Conservation (phyloP, 2,888 invertebrate species). For the Machimus rusticus region DNA sequence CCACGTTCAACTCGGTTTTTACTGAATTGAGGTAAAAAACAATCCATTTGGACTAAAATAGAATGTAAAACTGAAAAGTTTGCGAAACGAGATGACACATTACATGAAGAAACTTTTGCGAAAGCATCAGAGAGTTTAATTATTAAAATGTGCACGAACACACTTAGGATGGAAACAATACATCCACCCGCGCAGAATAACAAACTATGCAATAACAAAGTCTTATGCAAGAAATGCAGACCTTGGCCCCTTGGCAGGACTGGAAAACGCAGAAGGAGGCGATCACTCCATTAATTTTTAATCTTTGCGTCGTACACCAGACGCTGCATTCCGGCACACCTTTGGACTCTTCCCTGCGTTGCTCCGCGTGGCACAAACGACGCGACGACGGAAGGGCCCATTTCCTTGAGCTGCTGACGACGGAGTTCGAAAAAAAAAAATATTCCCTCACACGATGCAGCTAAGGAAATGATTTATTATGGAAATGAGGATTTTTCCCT, state of each 20-base stretch:
- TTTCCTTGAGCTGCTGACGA: neutral
- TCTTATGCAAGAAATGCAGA: neutral
- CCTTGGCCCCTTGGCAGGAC: neutral
- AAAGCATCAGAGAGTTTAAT: neutral
- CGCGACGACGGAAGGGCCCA: neutral
- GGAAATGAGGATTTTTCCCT: neutral
- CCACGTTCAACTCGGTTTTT: too few relatives aligned
- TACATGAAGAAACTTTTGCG: neutral
- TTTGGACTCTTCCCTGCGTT: neutral
- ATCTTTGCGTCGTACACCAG: neutral
- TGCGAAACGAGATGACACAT: neutral
- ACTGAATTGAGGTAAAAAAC: too few relatives aligned
- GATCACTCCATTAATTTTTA: neutral
- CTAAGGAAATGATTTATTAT: neutral
- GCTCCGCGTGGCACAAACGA: neutral
- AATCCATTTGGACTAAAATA: too few relatives aligned
- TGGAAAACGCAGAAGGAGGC: neutral
- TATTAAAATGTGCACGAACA: neutral
- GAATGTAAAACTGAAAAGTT: too few relatives aligned
- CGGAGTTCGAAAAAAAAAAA: neutral
- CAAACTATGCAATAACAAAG: neutral
- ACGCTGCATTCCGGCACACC: neutral
- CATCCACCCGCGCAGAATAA: neutral
- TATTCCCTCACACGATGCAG: neutral
- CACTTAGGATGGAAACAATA: neutral